phyloP scores from a whole-genome alignment of 2,797 vertebrate genomes.

The Kryptolebias ocellatus region DNA sequence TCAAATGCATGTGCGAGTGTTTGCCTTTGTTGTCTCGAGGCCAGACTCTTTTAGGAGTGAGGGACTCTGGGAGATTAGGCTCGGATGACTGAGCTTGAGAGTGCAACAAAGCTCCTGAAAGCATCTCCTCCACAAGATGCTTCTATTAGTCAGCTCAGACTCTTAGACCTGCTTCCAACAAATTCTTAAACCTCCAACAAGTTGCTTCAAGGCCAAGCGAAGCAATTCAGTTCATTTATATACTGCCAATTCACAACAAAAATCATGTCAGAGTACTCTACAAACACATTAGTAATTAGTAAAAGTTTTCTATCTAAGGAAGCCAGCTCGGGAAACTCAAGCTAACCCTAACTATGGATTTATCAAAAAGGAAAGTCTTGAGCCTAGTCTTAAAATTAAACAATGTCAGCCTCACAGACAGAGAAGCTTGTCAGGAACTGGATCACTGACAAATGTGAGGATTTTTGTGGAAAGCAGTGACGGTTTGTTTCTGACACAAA shows the following conservation, averaged over 20 bases:
- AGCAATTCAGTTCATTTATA: neutral
- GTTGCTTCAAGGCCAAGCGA: conserved; percentile 33
- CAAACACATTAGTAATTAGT: no score
- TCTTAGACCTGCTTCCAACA: conserved; percentile 43
- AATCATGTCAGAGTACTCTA: no score
- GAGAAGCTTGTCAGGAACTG: conserved; percentile 34
- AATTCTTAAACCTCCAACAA: conserved; percentile 43
- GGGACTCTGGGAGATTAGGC: conserved; percentile 64
- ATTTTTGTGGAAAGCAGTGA: conserved; percentile 33
- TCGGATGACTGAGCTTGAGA: conserved; percentile 50
- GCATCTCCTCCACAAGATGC: conserved; percentile 67
- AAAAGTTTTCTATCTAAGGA: no score
- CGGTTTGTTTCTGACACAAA: conserved; percentile 41
- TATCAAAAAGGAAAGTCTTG: no score
- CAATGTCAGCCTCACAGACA: no score
- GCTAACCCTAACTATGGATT: no score
- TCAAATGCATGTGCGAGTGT: conserved; percentile 5
- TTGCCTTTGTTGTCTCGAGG: conserved; percentile 38
- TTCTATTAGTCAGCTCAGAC: conserved; percentile 66
- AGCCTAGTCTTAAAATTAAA: no score
- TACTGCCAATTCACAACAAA: no score
- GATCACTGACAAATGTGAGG: conserved; percentile 46
- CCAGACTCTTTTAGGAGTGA: conserved; percentile 56
- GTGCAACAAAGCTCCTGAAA: conserved; percentile 41
- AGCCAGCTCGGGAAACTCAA: no score